Conservation (phyloP, 2,888 invertebrate genomes). For the Euplexia lucipara region DNA sequence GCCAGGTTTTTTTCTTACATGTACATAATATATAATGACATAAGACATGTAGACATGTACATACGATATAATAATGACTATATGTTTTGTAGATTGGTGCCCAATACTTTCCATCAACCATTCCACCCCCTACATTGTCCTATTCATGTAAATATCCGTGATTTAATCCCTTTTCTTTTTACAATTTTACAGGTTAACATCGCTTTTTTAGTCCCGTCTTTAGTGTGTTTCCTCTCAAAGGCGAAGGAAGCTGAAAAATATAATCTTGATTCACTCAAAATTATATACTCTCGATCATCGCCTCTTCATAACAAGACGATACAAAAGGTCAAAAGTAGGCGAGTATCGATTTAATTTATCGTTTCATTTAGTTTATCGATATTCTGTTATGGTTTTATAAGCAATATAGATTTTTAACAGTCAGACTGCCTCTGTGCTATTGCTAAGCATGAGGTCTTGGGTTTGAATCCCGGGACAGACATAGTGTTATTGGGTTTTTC, state of each 20-base stretch:
- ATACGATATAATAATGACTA: too few species aligned
- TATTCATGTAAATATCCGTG: slow-evolving; percentile 15
- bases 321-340: slow-evolving; percentile 78
- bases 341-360: slow-evolving; percentile 49
- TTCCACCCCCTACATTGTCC: not conserved
- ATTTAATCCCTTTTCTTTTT: slow-evolving; percentile 24
- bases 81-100: not conserved
- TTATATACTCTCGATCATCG: slow-evolving; percentile 79
- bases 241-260: slow-evolving; percentile 67
- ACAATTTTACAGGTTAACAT: slow-evolving; percentile 76
- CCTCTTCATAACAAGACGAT: slow-evolving; percentile 80
- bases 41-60: too few species aligned
- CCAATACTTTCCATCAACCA: slow-evolving; percentile 2
- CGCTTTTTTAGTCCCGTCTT: slow-evolving; percentile 75
- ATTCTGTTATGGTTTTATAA: not conserved
- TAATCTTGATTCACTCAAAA: slow-evolving; percentile 77
- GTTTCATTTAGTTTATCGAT: slow-evolving; percentile 17
- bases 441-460: too few species aligned
- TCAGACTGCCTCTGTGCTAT: too few species aligned
- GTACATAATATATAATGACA: too few species aligned
- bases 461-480: too few species aligned
- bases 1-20: too few species aligned
- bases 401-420: too few species aligned
- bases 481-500: too few species aligned
- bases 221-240: slow-evolving; percentile 74